These are phyloP conservation scores for Zele albiditarsus DNA, from an alignment of 2,888 invertebrate species.

Conservation along the genomic window DNA sequence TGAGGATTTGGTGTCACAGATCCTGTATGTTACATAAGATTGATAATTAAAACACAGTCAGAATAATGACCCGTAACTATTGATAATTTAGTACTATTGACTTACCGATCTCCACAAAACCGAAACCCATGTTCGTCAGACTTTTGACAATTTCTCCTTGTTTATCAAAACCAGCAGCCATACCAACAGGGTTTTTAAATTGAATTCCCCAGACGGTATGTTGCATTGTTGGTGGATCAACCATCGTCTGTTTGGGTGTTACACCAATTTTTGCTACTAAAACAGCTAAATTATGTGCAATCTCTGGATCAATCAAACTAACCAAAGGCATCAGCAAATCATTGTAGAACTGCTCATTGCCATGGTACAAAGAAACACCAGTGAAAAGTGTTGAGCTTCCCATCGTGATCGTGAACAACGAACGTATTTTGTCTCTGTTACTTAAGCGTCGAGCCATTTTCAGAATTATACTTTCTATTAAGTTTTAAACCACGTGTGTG, in stretches of 20 bases:
- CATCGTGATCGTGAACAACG: conserved; percentile 78
- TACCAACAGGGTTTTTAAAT: conserved; percentile 93
- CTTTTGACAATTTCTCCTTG: conserved; percentile 93
- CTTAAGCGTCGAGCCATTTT: conserved; percentile 58
- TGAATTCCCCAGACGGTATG: conserved; percentile 82
- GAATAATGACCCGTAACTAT: not conserved
- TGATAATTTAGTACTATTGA: conserved; percentile 2
- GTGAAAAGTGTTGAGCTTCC: conserved; percentile 81
- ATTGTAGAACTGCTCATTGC: conserved; percentile 86
- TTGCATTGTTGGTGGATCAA: conserved; percentile 79
- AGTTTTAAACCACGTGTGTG: not conserved
- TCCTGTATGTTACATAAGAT: conserved; percentile 54
- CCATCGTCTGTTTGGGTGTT: conserved; percentile 76
- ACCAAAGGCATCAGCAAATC: conserved; percentile 82
- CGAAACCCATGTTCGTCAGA: conserved; percentile 89
- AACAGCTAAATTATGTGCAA: conserved; percentile 87
- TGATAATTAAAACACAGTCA: not conserved
- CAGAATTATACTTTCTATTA: not conserved
- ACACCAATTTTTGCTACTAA: conserved; percentile 84
- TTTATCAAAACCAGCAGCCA: conserved; percentile 99
- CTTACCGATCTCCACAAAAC: conserved; percentile 93
- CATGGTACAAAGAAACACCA: conserved; percentile 81
- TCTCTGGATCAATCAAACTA: conserved; percentile 85
- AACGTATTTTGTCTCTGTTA: conserved; percentile 79
- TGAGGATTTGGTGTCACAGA: conserved; percentile 96